Evolutionary conservation across 2,888 invertebrate genomes (phyloP).

Genomic region (Epinotia nisella): DNA sequence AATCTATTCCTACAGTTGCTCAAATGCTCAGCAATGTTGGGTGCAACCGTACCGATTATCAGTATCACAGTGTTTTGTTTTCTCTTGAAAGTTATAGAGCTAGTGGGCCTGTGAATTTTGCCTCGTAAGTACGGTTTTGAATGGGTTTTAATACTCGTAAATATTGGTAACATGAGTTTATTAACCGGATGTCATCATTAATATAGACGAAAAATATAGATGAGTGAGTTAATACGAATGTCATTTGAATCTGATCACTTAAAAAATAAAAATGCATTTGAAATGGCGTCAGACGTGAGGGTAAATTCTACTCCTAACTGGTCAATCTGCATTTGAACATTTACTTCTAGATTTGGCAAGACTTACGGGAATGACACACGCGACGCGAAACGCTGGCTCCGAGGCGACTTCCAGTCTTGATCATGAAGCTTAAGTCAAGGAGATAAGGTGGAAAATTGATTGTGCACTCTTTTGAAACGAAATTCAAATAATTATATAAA

Average conservation of each 20-base stretch:
- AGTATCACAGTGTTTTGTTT: slow-evolving; percentile 53
- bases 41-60: slow-evolving; percentile 51
- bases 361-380: slow-evolving; percentile 90
- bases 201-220: too few species aligned
- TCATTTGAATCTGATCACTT: too few species aligned
- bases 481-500: slow-evolving; percentile 25
- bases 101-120: too few species aligned
- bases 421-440: slow-evolving; percentile 39
- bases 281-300: too few species aligned
- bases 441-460: slow-evolving; percentile 49
- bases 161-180: too few species aligned
- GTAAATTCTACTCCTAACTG: not conserved
- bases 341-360: slow-evolving; percentile 86
- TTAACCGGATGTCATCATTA: too few species aligned
- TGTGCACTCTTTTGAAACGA: slow-evolving; percentile 46
- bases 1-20: too few species aligned
- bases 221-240: too few species aligned
- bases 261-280: too few species aligned
- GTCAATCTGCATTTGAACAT: not conserved
- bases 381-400: slow-evolving; percentile 90
- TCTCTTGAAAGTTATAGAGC: not conserved
- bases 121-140: too few species aligned
- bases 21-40: too few species aligned
- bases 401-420: slow-evolving; percentile 85
- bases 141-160: too few species aligned